Evolutionary conservation across 2,888 invertebrate species (phyloP), one percentile per base, ranked within the genome.

Genomic region (Mimachlamys varia): DNA sequence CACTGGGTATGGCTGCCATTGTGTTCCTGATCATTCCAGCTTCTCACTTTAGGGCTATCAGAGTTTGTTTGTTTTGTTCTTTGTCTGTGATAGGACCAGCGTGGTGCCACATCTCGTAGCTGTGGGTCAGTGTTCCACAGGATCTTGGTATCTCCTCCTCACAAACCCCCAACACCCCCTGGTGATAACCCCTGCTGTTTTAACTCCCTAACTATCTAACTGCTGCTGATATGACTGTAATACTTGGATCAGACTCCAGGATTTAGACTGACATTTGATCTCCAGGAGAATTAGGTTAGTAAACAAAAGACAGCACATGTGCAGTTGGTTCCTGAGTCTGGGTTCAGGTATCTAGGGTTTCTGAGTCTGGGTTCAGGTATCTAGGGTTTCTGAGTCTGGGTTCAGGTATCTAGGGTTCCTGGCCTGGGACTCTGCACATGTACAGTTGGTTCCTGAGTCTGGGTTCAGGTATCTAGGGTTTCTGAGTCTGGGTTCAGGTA

Each of bases 51-150:
- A 2, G 2, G 76, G 76, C 33, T 76, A 76, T 76, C 76, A 76
- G 76, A 76, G 27, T 76, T 62, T 1, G 27, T 76, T 76, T 76
- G 19, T 76, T 27, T 76, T 12, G 17, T 62, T 15, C 13, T 76
- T 76, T 76, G 76, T 19, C 10, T 76, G 27, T 76, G 76, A 76
- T 76, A 76, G 33, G 0, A 76, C 2, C 12, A 27, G 27, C 5
- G 33, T 76, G 76, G 76, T 33, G 27, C 12, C 33, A 12, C 33
- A 33, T 76, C 76, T 76, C 76, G 27, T 10, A 33, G 76, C 76
- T 76, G 76, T 33, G 76, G 76, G 76, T 76, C 76, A 76, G 76
- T 76, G 76, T 76, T 76, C 76, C 33, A 76, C 27, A 76, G 33
- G 76, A 33, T 13, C 27, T 22, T 76, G 76, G 76, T 76, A 76